Evolutionary conservation across 2,797 vertebrate genomes (phyloP).

Genomic region (Xiphorhynchus erythropygius): DNA sequence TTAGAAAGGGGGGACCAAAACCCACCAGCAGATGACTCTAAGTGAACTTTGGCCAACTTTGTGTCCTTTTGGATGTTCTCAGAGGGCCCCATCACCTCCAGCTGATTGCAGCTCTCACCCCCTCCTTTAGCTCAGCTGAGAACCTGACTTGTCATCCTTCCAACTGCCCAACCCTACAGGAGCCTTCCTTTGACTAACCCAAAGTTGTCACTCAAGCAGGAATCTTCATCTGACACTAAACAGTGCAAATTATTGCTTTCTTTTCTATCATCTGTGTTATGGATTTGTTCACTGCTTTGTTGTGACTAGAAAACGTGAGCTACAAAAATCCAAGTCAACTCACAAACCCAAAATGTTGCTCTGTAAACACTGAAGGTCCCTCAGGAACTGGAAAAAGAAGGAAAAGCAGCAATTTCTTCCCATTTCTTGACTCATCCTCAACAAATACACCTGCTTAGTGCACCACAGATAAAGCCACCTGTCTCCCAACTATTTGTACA

Average conservation of each 20-base stretch:
- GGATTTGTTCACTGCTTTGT: fast-evolving
- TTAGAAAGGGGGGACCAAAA: neutral
- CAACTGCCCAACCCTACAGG: neutral
- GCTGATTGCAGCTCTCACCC: neutral
- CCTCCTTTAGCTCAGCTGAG: neutral
- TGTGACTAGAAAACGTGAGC: fast-evolving
- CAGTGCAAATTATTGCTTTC: neutral
- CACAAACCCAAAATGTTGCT: neutral
- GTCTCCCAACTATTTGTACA: neutral
- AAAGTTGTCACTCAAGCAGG: neutral
- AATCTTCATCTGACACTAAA: neutral
- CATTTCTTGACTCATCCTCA: neutral
- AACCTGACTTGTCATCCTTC: neutral
- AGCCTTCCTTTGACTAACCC: neutral
- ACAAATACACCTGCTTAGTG: fast-evolving
- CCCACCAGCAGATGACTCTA: neutral
- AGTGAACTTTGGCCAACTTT: fast-evolving
- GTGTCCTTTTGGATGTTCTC: neutral
- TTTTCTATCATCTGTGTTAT: neutral
- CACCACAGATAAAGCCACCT: neutral
- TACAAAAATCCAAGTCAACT: neutral
- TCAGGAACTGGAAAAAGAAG: neutral
- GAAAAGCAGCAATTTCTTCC: neutral
- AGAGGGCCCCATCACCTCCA: neutral
- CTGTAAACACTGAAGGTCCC: neutral